A percentile compares a stretch with the other conserved stretches of the same genome.
Conservation (phyloP, 2,888 invertebrate species). For the Drosophila mimetica region DNA sequence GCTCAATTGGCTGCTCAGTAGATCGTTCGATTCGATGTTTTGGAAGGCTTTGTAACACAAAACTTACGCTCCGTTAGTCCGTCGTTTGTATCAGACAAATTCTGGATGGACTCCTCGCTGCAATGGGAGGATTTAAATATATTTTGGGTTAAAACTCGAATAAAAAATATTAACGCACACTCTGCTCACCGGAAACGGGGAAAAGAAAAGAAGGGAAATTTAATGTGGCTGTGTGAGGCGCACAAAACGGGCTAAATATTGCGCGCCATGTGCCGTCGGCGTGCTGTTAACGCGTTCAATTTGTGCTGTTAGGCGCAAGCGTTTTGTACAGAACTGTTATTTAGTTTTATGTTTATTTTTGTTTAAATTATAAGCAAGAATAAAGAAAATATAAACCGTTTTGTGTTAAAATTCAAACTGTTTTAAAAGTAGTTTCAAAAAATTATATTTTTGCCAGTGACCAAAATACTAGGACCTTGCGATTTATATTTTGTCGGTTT, state of each 20-base stretch:
- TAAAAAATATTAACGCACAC: slow-evolving; percentile 3
- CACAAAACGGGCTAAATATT: background rate
- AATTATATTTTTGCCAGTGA: too few species aligned
- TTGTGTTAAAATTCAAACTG: too few species aligned
- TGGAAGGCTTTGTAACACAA: background rate
- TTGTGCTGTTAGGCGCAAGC: background rate
- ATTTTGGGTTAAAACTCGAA: slow-evolving; percentile 6
- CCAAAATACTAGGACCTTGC: too few species aligned
- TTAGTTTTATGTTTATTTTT: background rate
- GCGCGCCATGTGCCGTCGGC: background rate
- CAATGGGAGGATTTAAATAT: background rate
- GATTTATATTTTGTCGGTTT: too few species aligned
- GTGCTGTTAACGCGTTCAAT: background rate
- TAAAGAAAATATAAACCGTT: background rate
- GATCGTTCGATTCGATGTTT: background rate
- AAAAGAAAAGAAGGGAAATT: slow-evolving; percentile 23
- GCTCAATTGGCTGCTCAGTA: background rate
- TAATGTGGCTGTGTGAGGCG: slow-evolving; percentile 11
- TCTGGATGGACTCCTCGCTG: slow-evolving; percentile 17
- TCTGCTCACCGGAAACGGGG: slow-evolving; percentile 19
- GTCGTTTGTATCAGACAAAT: slow-evolving; percentile 8
- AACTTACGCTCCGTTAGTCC: slow-evolving; percentile 12
- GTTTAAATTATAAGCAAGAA: background rate
- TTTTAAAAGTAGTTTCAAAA: too few species aligned
- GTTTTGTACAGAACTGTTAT: background rate